These are phyloP conservation scores for Meghimatium bilineatum DNA, from an alignment of 2,888 invertebrate genomes.

Conservation along the genomic window DNA sequence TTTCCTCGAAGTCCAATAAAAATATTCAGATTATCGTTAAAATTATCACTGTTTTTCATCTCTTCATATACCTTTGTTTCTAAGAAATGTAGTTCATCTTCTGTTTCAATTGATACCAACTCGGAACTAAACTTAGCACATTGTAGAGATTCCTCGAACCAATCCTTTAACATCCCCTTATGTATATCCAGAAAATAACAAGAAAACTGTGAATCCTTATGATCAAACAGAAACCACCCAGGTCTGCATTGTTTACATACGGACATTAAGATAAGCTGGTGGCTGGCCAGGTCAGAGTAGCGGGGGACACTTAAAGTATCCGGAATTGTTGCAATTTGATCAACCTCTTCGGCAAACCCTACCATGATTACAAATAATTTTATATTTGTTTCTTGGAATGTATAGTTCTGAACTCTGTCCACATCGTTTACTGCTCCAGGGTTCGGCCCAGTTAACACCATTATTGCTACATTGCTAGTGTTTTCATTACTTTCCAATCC, in stretches of 20 bases:
- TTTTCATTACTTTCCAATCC: not conserved
- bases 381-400: not conserved
- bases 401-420: not conserved
- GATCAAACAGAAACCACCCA: not conserved
- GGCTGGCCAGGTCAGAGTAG: not conserved
- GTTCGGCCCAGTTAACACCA: not conserved
- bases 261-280: not conserved
- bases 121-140: not conserved
- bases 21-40: not conserved
- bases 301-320: not conserved
- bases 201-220: not conserved
- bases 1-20: slow-evolving; percentile 24
- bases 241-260: not conserved
- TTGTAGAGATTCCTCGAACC: not conserved
- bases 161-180: not conserved
- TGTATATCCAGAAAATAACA: slow-evolving; percentile 6
- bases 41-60: not conserved
- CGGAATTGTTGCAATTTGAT: not conserved
- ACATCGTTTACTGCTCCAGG: not conserved
- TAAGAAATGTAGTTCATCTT: slow-evolving; percentile 21
- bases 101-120: slow-evolving; percentile 11
- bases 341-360: not conserved
- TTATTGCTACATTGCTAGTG: not conserved
- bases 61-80: not conserved
- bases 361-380: not conserved